Evolutionary conservation across 2,888 invertebrate genomes (phyloP).

Genomic region (Mythimna lalbum): DNA sequence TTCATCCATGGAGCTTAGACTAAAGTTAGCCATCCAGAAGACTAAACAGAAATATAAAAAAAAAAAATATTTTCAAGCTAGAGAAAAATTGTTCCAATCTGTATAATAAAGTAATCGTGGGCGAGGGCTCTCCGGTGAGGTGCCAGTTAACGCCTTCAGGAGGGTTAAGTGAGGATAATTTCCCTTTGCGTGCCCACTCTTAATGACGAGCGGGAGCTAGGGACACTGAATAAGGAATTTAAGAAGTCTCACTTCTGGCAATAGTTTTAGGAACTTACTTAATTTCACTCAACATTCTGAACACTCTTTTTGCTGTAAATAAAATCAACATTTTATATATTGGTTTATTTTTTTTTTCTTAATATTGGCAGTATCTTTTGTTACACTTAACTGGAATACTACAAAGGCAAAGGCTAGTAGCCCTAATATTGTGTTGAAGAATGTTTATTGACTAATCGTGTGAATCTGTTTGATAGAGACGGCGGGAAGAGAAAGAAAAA

Average conservation of each 20-base stretch:
- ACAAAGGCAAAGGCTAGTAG: too few relatives aligned
- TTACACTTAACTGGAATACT: too few relatives aligned
- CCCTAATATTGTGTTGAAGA: too few relatives aligned
- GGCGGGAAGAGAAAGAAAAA: too few relatives aligned
- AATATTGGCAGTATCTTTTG: too few relatives aligned
- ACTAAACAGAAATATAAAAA: constrained; percentile 34
- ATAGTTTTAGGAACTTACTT: not conserved
- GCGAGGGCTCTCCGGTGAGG: constrained; percentile 87
- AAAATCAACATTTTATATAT: not conserved
- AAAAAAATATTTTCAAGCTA: constrained; percentile 63
- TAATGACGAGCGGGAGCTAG: constrained; percentile 81
- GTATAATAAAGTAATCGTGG: constrained; percentile 88
- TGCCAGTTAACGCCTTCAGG: constrained; percentile 90
- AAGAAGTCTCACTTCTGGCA: constrained; percentile 26
- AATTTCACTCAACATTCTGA: too few relatives aligned
- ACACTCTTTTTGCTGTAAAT: not conserved
- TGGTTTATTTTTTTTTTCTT: not conserved
- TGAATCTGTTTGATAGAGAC: too few relatives aligned
- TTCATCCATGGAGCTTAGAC: not conserved
- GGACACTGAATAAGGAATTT: not conserved
- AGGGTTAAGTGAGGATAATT: constrained; percentile 90
- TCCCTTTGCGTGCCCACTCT: constrained; percentile 89
- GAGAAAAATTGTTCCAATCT: constrained; percentile 86
- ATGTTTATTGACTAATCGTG: too few relatives aligned
- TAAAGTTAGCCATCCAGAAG: constrained; percentile 15